Percentiles rank a stretch among this genome's conserved stretches.
phyloP scores from a whole-genome alignment of 2,113 vertebrate species.

The Nothoprocta pentlandii region DNA sequence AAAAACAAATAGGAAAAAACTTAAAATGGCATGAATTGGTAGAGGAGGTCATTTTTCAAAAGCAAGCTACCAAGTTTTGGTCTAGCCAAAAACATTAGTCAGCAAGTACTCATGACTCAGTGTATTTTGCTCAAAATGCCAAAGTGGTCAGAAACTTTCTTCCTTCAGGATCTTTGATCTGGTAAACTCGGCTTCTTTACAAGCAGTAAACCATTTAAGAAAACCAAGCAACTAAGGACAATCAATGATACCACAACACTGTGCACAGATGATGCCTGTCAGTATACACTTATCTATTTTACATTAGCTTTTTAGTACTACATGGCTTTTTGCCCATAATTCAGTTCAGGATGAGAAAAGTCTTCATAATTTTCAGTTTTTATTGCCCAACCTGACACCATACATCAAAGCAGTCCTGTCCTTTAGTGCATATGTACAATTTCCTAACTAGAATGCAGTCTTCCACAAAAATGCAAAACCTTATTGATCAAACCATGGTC shows the following conservation, averaged over 20 bases:
- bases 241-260: accelerated
- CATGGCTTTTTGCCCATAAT: not conserved
- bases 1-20: not conserved
- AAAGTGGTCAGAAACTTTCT: not conserved
- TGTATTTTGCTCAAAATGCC: not conserved
- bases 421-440: not conserved
- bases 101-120: not conserved
- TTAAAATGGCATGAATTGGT: not conserved
- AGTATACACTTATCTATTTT: not conserved
- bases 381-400: not conserved
- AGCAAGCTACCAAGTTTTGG: not conserved
- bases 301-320: not conserved
- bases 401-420: not conserved
- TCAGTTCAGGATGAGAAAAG: not conserved
- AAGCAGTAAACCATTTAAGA: not conserved
- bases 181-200: not conserved
- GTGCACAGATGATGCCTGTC: not conserved
- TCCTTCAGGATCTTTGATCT: not conserved
- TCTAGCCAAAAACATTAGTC: not conserved
- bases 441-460: not conserved
- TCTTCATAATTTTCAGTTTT: not conserved
- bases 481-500: not conserved
- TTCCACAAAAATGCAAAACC: not conserved
- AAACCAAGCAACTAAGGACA: not conserved
- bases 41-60: not conserved